Evolutionary conservation across 2,797 vertebrate species (phyloP), one percentile per base, ranked within the genome.

Genomic region (Neoniphon sammara): DNA sequence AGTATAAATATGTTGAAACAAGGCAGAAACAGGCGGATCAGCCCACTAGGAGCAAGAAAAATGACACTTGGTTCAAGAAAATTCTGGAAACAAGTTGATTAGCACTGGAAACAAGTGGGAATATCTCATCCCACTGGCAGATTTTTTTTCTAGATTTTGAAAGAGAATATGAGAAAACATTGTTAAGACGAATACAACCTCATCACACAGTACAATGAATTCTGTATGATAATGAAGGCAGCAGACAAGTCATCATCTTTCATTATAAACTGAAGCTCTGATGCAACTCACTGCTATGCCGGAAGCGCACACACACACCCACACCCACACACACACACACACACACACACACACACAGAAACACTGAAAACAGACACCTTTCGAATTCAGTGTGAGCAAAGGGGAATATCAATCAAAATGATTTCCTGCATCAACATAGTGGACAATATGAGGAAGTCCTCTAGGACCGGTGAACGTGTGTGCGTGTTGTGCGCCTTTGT

Each of bases 371-470:
- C 23, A 71, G 58, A 75, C 53, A 56, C 23, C 5, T 15, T 58
- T 79, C 31, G 46, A 27, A 77, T 68, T 56, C 39, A 73, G 55
- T 7, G 20, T 42, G 23, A 72, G 66, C 67, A n/a, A 50, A 4
- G 11, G 61, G 67, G 73, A 36, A 73, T 73, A 88, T 90, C 83
- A 83, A 88, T 91, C 79, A 91, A 75, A 76, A 70, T 56, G 61
- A 83, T 79, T 85, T 91, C 90, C 92, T 90, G 82, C 46, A 88
- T 87, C 85, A 89, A 79, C 82, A 81, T 77, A 53, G 31, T 54
- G 74, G 72, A 93, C 91, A 92, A 92, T 92, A 80, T 85, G 62
- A 86, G 88, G 91, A 92, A 89, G 87, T 87, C 49, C 61, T 88
- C 71, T 71, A 73, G 39, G 57, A 76, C 60, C 34, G 20, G 55